Base-by-base conservation (phyloP, 2,888 invertebrate species). In the Stratiomys singularior region DNA sequence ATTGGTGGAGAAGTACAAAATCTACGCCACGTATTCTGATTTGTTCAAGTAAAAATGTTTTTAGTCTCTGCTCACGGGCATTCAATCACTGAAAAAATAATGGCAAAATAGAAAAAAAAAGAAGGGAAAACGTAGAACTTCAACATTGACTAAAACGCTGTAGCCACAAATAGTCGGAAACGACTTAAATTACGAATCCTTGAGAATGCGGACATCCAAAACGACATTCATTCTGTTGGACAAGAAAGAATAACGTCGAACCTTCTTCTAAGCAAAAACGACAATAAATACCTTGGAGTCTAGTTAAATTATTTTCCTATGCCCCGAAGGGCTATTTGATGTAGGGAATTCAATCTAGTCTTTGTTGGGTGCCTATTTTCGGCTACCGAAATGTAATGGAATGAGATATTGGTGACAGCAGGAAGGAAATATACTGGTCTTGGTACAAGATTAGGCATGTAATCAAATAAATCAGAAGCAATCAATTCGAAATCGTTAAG, bases 401-500 rank as follows among this genome's bases (percentile, higher is more conserved):
- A 25, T 60, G 23, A 1, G 60, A 21, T 23, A 25, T 11, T 13
- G 25, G 60, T 15, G 25, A 60, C 25, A 44, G 21, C 1, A 23
- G 27, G 67, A 67, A 67, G 1, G 27, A 67, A 21, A 44, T 23
- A 44, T 21, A 44, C 44, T 18, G 18, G n/a, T 9, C 67, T 67
- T 67, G 27, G 44, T 21, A 44, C 21, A 60, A 27, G 46, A 67
- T 46, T 67, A 37, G 67, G 46, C 44, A 9, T 44, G 67, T 67
- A 67, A 67, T 67, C 67, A 67, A 67, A 67, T 67, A 67, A 67
- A 67, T 67, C 46, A 67, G 46, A 67, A 67, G 18, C 67, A 67
- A 67, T 67, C 67, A 67, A 67, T 67, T 67, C 46, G 44, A 44
- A 67, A 37, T 67, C 67, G 46, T 67, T 67, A 67, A 37, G 67